A percentile compares a stretch with the other conserved stretches of the same genome.
phyloP scores from a whole-genome alignment of 30 jellyfish, hydroid and myxozoan genomes.

The Haliclystus octoradiatus region DNA sequence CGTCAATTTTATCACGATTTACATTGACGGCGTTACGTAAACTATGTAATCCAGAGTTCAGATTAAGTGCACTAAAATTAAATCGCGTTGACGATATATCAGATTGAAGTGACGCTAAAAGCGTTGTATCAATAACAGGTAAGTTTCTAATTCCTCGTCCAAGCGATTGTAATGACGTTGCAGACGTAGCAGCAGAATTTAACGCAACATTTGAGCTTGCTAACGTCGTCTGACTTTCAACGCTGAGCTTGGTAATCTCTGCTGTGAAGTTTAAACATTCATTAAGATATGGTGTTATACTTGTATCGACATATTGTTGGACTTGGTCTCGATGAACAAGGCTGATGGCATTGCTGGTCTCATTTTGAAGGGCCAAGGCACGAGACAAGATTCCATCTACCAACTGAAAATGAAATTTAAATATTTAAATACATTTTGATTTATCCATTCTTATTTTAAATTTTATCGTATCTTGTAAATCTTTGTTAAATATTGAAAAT shows the following conservation, averaged over 20 bases:
- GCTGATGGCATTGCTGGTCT: slow-evolving; percentile 18
- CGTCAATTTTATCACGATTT: slow-evolving; percentile 16
- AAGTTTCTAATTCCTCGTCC: background rate
- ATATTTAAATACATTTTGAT: too few relatives aligned
- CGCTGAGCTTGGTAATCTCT: slow-evolving; percentile 6
- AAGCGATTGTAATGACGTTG: slow-evolving; percentile 8
- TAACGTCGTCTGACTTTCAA: slow-evolving; percentile 2
- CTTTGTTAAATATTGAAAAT: too few relatives aligned
- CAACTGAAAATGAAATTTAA: slow-evolving; percentile 3
- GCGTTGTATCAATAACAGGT: slow-evolving; percentile 25
- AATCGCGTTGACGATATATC: slow-evolving; percentile 17
- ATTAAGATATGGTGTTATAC: slow-evolving; percentile 27
- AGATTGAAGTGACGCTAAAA: slow-evolving; percentile 25
- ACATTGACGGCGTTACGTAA: slow-evolving; percentile 19
- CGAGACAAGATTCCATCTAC: slow-evolving; percentile 17
- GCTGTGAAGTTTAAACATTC: slow-evolving; percentile 33
- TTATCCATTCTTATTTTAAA: too few relatives aligned
- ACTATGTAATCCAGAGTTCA: slow-evolving; percentile 15
- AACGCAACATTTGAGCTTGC: slow-evolving; percentile 16
- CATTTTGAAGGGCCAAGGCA: slow-evolving; percentile 20
- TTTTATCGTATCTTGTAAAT: too few relatives aligned
- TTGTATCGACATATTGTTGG: slow-evolving; percentile 25
- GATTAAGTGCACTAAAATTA: slow-evolving; percentile 28
- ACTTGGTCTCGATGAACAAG: slow-evolving; percentile 14
- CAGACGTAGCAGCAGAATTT: slow-evolving; percentile 8